phyloP scores from a whole-genome alignment of 2,797 vertebrate genomes.

The Okamejei kenojei region DNA sequence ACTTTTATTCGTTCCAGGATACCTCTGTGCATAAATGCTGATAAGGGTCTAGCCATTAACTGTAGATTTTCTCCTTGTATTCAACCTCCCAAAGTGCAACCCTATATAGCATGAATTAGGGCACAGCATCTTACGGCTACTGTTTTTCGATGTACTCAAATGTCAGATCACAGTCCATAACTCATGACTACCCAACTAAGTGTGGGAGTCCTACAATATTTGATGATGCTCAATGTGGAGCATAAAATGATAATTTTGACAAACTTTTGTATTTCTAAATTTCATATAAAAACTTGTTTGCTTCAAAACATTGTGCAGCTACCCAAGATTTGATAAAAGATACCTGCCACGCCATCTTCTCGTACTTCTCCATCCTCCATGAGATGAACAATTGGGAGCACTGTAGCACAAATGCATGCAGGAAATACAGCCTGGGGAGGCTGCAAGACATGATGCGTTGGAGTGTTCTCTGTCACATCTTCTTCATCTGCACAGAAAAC shows the following conservation, averaged over 20 bases:
- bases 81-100: too few relatives aligned
- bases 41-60: too few relatives aligned
- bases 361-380: conserved; percentile 97
- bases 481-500: conserved; percentile 73
- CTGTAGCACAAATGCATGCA: conserved; percentile 94
- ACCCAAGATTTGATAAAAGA: conserved; percentile 17
- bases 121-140: too few relatives aligned
- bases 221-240: not conserved
- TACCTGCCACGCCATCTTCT: conserved; percentile 94
- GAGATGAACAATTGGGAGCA: conserved; percentile 91
- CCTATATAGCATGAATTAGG: too few relatives aligned
- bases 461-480: conserved; percentile 88
- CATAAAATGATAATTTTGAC: not conserved
- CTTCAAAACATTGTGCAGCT: not conserved
- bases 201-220: not conserved
- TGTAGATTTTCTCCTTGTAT: too few relatives aligned
- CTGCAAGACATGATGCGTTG: conserved; percentile 88
- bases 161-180: too few relatives aligned
- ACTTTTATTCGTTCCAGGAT: too few relatives aligned
- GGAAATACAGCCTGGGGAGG: conserved; percentile 96
- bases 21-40: too few relatives aligned
- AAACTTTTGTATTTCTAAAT: not conserved
- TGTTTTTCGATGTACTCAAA: too few relatives aligned
- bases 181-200: too few relatives aligned
- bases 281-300: not conserved